A percentile compares a stretch with the other conserved stretches of the same genome.
phyloP scores from a whole-genome alignment of 1,140 invertebrate genomes.

The Portunus trituberculatus region DNA sequence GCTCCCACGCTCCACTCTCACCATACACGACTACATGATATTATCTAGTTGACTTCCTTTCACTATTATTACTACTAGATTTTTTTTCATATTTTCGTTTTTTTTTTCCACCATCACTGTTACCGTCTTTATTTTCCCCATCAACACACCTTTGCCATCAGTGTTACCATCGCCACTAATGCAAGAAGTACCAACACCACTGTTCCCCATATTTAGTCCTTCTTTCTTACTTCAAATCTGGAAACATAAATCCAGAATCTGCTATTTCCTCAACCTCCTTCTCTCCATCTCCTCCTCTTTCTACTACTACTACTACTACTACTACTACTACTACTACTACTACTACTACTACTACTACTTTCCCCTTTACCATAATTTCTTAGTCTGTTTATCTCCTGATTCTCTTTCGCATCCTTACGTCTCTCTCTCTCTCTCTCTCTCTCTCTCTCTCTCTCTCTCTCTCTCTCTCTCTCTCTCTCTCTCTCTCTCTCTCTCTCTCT shows the following conservation, averaged over 20 bases:
- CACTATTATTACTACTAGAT: neutral
- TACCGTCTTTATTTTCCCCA: neutral
- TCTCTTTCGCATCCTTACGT: neutral
- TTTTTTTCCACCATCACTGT: neutral
- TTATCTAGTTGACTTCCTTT: neutral
- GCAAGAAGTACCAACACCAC: too few species aligned
- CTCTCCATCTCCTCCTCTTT: neutral
- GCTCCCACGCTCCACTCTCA: neutral
- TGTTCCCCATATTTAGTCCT: neutral
- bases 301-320: neutral
- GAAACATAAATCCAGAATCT: neutral
- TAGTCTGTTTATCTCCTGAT: neutral
- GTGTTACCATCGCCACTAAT: too few species aligned
- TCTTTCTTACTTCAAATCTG: neutral
- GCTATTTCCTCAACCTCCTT: neutral
- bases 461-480: neutral
- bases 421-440: neutral
- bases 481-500: constrained; percentile 51
- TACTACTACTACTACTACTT: neutral
- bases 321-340: neutral
- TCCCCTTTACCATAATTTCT: neutral
- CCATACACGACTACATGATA: too few species aligned
- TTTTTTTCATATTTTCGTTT: neutral
- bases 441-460: neutral
- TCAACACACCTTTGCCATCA: too few species aligned